Conservation (phyloP, 2,113 vertebrate species). For the Gymnocephalus cernua region DNA sequence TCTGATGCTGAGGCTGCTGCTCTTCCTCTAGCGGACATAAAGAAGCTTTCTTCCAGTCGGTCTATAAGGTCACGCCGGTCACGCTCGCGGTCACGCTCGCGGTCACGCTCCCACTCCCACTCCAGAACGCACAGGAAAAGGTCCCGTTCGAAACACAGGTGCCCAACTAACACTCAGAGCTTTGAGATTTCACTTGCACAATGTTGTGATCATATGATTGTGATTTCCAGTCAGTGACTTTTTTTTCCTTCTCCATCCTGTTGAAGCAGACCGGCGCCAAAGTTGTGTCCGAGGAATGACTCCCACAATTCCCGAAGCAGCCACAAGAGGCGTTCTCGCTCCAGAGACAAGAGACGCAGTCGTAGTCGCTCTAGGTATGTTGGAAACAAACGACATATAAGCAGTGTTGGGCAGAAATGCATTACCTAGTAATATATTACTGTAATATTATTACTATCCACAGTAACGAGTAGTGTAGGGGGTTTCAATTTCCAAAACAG, state of each 20-base stretch:
- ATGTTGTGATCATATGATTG: no score
- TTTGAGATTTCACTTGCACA: background rate
- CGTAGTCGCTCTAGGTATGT: conserved; percentile 88
- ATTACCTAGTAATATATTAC: no score
- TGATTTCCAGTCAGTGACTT: background rate
- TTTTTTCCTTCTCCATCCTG: background rate
- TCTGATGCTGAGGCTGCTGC: background rate
- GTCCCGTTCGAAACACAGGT: conserved; percentile 94
- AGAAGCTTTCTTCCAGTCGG: conserved; percentile 84
- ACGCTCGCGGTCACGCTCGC: conserved; percentile 78
- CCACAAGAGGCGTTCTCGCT: conserved; percentile 90
- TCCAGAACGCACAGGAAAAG: conserved; percentile 90
- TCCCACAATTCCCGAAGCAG: conserved; percentile 86
- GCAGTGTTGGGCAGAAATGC: no score
- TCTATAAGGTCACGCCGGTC: conserved; percentile 85
- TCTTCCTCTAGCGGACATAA: conserved; percentile 71
- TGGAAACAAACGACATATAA: background rate
- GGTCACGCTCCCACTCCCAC: conserved; percentile 88
- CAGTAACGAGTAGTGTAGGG: no score
- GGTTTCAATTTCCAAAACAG: no score
- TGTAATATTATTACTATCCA: no score
- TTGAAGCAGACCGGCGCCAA: conserved; percentile 87
- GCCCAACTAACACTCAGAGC: rapidly evolving
- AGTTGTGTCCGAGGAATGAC: conserved; percentile 84
- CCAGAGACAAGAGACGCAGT: conserved; percentile 88